Evolutionary conservation across 64 coral and sea anemone genomes (phyloP), one percentile per base, ranked within the genome.

Genomic region (Trachythela sp.): DNA sequence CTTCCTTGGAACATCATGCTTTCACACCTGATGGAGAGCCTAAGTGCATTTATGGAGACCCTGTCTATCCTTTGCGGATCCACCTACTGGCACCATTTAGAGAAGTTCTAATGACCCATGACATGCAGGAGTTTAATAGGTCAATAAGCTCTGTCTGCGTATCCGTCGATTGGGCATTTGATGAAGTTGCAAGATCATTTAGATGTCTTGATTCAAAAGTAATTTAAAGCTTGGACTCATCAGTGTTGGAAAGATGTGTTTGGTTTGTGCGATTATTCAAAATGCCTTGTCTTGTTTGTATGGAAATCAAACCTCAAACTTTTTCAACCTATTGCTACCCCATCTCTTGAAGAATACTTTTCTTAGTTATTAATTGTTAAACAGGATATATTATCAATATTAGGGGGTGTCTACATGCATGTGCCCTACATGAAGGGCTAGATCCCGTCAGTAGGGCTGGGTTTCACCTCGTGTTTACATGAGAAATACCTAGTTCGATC

Each of bases 281-380:
- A 89, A 89, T 89, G 87, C 87, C 70, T 49, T 89, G 9, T 76
- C 87, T 48, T 89, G 87, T 77, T 76, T 89, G 56, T 89, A 89
- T 77, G 70, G 87, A 39, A 89, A 89, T 36, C 59, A 48, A 45
- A 89, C 67, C 58, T 76, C 87, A 22, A 76, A 77, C 24, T 77
- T 89, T 89, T 89, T 89, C 45, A 15, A 89, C 40, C 31, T 77
- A 41, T n/a, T n/a, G 67, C 71, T 40, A 42, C 87, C 13, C 87
- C 87, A 76, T 8, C 87, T 32, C 18, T 89, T 22, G 51, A 89
- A 45, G 39, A 89, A 24, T 89, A 77, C 67, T 89, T 89, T 49
- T 42, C 36, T 36, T 89, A 76, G 76, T 38, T 48, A 89, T 8
- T 29, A 77, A 30, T 22, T 48, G 32, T 38, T 13, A 20, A 9